Evolutionary conservation across 2,797 vertebrate genomes (phyloP), one percentile per base, ranked within the genome.

Genomic region (Bradypus variegatus): DNA sequence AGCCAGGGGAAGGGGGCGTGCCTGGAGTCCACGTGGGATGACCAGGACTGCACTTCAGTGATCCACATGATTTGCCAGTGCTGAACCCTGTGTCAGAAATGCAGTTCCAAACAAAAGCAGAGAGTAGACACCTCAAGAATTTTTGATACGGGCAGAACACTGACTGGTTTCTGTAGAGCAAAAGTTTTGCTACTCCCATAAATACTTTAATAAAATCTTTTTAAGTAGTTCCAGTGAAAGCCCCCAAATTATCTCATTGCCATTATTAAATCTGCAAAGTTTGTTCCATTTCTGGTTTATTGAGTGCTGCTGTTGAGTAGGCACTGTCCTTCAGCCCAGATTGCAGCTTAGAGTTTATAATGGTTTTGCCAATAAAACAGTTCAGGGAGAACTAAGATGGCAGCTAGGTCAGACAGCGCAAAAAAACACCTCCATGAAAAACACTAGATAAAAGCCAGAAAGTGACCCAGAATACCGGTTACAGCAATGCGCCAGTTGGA

Each of bases 141-240:
- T 18, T 69, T 13, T 36, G 13, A 7, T 29, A 1, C n/a, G 48
- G 70, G 50, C 25, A 8, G 33, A 16, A 0, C 25, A 2, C 31
- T 2, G 6, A 3, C 85, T 10, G 6, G 16, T 8, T 36, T 23
- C 25, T 33, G 7, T 15, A 41, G 45, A 48, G 33, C 77, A 58
- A 3, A 12, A 12, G 16, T n/a, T 48, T 53, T 21, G 18, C 69
- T 3, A 1, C 23, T 2, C 14, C 50, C 12, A 0, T 14, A 11
- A 6, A 3, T 10, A 19, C 50, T 38, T 18, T 31, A 65, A 5
- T 45, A 48, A 45, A 64, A 13, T 12, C 72, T 72, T 31, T 6
- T 8, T 25, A 25, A 38, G 5, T 3, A 4, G 33, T 3, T 1
- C 25, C 6, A 33, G 25, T 2, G 0, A 16, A 29, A 31, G 69